These are phyloP conservation scores for Uromys caudimaculatus DNA, from an alignment of 2,797 vertebrate genomes.

Conservation along the genomic window DNA sequence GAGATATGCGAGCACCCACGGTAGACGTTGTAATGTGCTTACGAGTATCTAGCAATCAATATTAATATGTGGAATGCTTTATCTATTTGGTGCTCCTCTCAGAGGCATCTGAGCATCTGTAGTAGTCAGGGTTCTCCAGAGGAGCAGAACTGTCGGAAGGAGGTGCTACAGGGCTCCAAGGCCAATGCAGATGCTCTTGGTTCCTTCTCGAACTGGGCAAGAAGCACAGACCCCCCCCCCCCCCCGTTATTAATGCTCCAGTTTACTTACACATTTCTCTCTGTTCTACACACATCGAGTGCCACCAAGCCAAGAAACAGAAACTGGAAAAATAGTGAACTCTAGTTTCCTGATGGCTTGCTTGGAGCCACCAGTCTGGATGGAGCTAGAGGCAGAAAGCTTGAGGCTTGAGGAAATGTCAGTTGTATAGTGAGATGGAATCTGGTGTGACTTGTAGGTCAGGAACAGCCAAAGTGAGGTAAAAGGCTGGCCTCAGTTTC, in stretches of 20 bases:
- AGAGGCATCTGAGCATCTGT: not conserved
- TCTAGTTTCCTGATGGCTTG: accelerated
- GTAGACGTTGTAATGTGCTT: not conserved
- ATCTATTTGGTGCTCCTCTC: not conserved
- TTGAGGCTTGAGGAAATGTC: no score
- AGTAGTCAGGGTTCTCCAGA: not conserved
- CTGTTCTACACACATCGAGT: not conserved
- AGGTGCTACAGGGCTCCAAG: not conserved
- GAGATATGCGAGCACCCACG: not conserved
- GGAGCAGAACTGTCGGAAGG: no score
- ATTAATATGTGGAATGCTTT: not conserved
- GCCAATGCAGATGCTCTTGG: accelerated
- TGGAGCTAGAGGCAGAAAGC: no score
- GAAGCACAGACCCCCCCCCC: not conserved
- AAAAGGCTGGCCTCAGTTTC: not conserved
- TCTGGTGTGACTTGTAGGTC: not conserved
- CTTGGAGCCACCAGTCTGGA: not conserved
- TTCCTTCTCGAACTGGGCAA: no score
- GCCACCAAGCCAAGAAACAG: not conserved
- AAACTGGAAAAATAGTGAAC: not conserved
- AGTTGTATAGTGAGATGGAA: not conserved
- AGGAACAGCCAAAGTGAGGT: no score
- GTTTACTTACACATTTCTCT: not conserved
- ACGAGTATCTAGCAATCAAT: not conserved
- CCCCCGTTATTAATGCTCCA: not conserved